Percentiles rank a stretch among this genome's conserved stretches.
These are phyloP conservation scores for Anguilla obscura DNA, from an alignment of 2,797 vertebrate species.

Conservation along the genomic window DNA sequence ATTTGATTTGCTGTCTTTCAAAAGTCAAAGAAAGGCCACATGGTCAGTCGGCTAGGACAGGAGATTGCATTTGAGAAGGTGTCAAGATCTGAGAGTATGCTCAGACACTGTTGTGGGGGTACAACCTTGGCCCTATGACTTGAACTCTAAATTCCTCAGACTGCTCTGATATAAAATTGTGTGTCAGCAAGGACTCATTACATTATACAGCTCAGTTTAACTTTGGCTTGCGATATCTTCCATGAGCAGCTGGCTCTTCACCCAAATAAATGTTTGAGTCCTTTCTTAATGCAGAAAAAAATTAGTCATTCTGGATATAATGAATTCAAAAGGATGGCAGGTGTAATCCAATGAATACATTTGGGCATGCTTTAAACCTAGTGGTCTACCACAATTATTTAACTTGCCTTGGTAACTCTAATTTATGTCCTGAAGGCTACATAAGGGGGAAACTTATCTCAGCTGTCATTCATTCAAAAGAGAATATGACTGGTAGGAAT, in stretches of 20 bases:
- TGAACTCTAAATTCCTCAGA: not conserved
- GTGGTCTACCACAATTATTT: not conserved
- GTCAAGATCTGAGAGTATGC: not conserved
- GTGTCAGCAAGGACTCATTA: not conserved
- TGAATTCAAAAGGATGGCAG: not conserved
- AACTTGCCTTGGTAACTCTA: not conserved
- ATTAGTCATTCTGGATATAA: not conserved
- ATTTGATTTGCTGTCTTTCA: not conserved
- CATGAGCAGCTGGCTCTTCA: not conserved
- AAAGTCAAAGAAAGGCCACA: not conserved
- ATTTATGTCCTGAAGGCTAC: conserved; percentile 5
- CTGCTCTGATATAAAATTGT: not conserved
- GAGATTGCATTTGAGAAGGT: not conserved
- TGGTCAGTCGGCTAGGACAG: not conserved
- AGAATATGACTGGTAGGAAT: not conserved
- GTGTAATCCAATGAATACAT: not conserved
- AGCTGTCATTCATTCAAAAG: not conserved
- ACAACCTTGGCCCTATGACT: conserved; percentile 5
- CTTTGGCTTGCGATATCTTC: not conserved
- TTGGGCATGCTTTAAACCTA: not conserved
- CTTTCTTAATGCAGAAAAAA: not conserved
- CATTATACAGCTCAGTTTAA: not conserved
- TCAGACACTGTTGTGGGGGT: not conserved
- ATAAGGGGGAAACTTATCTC: not conserved
- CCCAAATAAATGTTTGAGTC: not conserved